phyloP scores from a whole-genome alignment of 53 echinoderm and acorn worm genomes.

The Henricia sp. region DNA sequence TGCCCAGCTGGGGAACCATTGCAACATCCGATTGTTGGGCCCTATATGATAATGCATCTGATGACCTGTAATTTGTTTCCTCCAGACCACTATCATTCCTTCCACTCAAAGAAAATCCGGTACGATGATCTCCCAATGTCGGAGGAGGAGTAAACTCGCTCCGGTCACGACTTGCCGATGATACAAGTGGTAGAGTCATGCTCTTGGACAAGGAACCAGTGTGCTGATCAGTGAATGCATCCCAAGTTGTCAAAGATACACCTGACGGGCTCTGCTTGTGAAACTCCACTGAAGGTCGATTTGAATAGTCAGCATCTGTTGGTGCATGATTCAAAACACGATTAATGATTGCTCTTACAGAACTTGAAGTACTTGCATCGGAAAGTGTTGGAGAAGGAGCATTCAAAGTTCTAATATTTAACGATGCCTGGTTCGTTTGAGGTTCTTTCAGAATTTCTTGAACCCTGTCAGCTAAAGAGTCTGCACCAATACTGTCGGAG shows the following conservation, averaged over 20 bases:
- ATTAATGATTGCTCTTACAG: slow-evolving; percentile 90
- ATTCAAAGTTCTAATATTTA: slow-evolving; percentile 11
- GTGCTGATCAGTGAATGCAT: slow-evolving; percentile 57
- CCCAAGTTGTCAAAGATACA: slow-evolving; percentile 35
- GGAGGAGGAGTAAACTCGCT: slow-evolving; percentile 55
- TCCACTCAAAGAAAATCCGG: not conserved
- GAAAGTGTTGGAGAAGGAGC: slow-evolving; percentile 69
- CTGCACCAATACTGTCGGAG: slow-evolving; percentile 52
- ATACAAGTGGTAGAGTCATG: slow-evolving; percentile 46
- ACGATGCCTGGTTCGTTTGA: slow-evolving; percentile 48
- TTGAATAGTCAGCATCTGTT: slow-evolving; percentile 65
- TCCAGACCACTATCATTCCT: slow-evolving; percentile 5
- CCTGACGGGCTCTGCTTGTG: slow-evolving; percentile 24
- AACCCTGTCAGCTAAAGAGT: slow-evolving; percentile 79
- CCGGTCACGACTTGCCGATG: slow-evolving; percentile 56
- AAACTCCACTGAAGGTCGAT: not conserved
- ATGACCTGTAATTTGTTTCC: slow-evolving; percentile 52
- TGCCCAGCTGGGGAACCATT: slow-evolving; percentile 10
- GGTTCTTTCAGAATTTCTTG: slow-evolving; percentile 73
- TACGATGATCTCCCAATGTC: slow-evolving; percentile 47
- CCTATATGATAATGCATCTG: slow-evolving; percentile 84
- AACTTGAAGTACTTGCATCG: slow-evolving; percentile 97
- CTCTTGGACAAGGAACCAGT: slow-evolving; percentile 54
- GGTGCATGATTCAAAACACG: slow-evolving; percentile 68
- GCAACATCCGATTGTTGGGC: slow-evolving; percentile 73